Percentiles rank a stretch among this genome's conserved stretches.
These are phyloP conservation scores for Drosophila kanapiae DNA, from an alignment of 1,140 invertebrate genomes.

Conservation along the genomic window DNA sequence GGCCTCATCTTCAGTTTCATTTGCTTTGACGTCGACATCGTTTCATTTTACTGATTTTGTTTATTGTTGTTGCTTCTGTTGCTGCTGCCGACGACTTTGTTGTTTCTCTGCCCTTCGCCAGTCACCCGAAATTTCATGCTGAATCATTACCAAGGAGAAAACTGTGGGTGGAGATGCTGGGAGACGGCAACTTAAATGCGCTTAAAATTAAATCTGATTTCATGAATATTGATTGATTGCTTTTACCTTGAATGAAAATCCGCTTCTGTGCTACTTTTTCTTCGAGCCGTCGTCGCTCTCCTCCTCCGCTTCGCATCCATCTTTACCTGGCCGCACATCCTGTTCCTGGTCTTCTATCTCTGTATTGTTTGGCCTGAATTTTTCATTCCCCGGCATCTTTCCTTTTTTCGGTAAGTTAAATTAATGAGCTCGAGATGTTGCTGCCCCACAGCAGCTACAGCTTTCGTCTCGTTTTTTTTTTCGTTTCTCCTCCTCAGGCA, in stretches of 20 bases:
- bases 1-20: slow-evolving; percentile 75
- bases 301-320: slow-evolving; percentile 14
- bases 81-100: slow-evolving; percentile 21
- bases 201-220: slow-evolving; percentile 84
- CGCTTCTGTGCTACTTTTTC: slow-evolving; percentile 77
- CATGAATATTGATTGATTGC: slow-evolving; percentile 84
- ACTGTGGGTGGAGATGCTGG: neutral
- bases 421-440: slow-evolving; percentile 73
- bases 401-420: slow-evolving; percentile 76
- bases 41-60: slow-evolving; percentile 52
- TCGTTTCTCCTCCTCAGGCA: slow-evolving; percentile 7
- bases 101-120: slow-evolving; percentile 38
- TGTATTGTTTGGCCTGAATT: slow-evolving; percentile 38
- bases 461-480: slow-evolving; percentile 15
- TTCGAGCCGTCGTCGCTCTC: slow-evolving; percentile 7
- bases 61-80: slow-evolving; percentile 73
- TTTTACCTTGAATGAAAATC: slow-evolving; percentile 84
- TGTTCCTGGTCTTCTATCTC: slow-evolving; percentile 47
- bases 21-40: slow-evolving; percentile 69
- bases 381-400: slow-evolving; percentile 33
- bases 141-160: slow-evolving; percentile 66
- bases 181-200: slow-evolving; percentile 73
- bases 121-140: slow-evolving; percentile 68
- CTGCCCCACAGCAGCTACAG: slow-evolving; percentile 23
- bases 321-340: slow-evolving; percentile 68